phyloP scores from a whole-genome alignment of 92 coral and sea anemone species.

The Porites cylindrica region DNA sequence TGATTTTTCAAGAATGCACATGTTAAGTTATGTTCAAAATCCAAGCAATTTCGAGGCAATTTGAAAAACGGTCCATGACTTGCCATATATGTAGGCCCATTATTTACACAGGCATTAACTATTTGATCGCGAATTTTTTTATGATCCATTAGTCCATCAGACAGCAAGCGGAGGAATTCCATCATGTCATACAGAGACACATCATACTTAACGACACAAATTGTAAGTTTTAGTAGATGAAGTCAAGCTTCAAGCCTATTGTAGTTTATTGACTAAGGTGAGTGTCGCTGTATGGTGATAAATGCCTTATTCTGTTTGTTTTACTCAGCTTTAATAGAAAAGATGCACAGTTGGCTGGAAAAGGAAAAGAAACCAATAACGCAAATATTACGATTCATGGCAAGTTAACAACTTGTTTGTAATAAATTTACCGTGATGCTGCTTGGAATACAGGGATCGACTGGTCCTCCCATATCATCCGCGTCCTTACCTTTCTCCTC shows the following conservation, averaged over 20 bases:
- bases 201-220: slow-evolving; percentile 86
- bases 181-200: slow-evolving; percentile 90
- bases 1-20: too few relatives aligned
- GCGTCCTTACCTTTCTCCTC: too few relatives aligned
- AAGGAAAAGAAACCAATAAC: slow-evolving; percentile 66
- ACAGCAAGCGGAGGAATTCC: slow-evolving; percentile 76
- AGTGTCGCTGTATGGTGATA: background rate
- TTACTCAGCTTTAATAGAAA: slow-evolving; percentile 82
- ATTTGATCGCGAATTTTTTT: background rate
- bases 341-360: slow-evolving; percentile 87
- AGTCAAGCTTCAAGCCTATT: background rate
- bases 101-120: background rate
- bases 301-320: background rate
- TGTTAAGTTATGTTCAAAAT: too few relatives aligned
- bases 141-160: slow-evolving; percentile 62
- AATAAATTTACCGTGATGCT: background rate
- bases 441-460: background rate
- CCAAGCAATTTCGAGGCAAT: too few relatives aligned
- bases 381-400: slow-evolving; percentile 97
- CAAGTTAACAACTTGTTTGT: slow-evolving; percentile 16
- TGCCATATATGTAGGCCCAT: too few relatives aligned
- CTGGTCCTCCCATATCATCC: background rate
- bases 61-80: too few relatives aligned
- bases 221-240: slow-evolving; percentile 49
- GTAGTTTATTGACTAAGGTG: background rate